Base-by-base conservation (phyloP, 92 coral and sea anemone species). In the Blastomussa wellsi region DNA sequence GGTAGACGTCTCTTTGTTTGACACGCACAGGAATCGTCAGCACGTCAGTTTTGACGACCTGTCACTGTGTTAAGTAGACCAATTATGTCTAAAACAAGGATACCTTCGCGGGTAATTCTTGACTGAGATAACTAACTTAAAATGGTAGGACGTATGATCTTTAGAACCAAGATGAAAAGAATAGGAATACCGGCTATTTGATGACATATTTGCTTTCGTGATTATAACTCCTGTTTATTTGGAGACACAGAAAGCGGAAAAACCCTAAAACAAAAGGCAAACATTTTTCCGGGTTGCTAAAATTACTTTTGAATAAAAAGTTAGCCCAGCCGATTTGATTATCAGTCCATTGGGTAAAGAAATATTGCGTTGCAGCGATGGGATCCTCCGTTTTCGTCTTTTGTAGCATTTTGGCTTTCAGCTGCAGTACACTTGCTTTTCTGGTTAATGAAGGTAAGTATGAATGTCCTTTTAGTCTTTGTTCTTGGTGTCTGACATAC, bases 231-330 rank as follows among this genome's bases (percentile, higher is more conserved):
- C 0, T 62, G 68, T 29, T 62, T 26, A n/a, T 62, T 62, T 62
- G 2, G 35, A 62, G 28, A 0, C 31, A 65, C 39, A 33, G 26
- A 52, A 82, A 71, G 86, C 78, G 86, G 78, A 71, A 71, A 82
- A 81, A 62, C 32, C 16, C n/a, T 19, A n/a, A 24, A 53, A 71
- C 78, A 82, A 82, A 32, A 29, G 70, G n/a, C 9, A 22, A 49
- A 51, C 33, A 7, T 82, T 71, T 82, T 82, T 82, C 86, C 86
- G 86, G 53, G 19, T 80, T 42, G 26, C 76, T 31, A 38, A 28
- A 12, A 38, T 38, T 37, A 33, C 68, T 28, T 62, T 62, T 62
- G 35, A 62, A 26, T 62, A 14, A 17, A 62, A 8, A 26, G 11
- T 62, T 1, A 29, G 13, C 26, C 35, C 2, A 28, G 68, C 16